Base-by-base conservation (phyloP, 1,140 invertebrate genomes). In the Nautilus pompilius region DNA sequence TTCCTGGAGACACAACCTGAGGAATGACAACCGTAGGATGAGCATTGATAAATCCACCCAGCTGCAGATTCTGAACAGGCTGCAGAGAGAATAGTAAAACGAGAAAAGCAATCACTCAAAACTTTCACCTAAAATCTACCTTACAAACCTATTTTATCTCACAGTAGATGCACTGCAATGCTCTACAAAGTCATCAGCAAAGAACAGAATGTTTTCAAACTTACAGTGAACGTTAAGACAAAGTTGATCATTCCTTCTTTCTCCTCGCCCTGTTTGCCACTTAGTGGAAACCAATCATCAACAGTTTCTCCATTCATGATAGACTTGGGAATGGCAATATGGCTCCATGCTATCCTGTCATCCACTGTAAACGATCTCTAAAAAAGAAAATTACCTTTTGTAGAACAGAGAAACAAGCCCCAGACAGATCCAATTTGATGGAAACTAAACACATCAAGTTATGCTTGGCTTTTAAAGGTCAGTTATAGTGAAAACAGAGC, bases 261-360 rank as follows among this genome's bases (percentile, higher is more conserved):
- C 59, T 90, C 91, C 64, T 97, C 93, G 10, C 96, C 96, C 82
- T 94, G 93, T 80, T 93, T 93, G 28, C 94, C 94, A 83, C 87
- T 93, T 51, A 98, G 83, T 22, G 89, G 88, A 80, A 91, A 95
- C 94, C 95, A 98, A 76, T 96, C 92, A 83, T 98, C 95, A 65
- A 91, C 88, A 0, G 93, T 95, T 78, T 95, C 90, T 2, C 93
- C 93, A 80, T 87, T 86, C 57, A 96, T 86, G 15, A 96, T 91
- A 67, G 88, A 86, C 60, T 87, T 83, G 3, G 95, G 93, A 77
- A 98, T 93, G 29, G 87, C 87, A 36, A 86, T 76, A 76, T 93
- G 89, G 3, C 90, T 88, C 92, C 93, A 98, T 1, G 95, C 96
- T 70, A 99, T 91, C 62, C 95, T 84, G 80, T 98, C 95, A 84